phyloP scores from a whole-genome alignment of 2,113 vertebrate species.

The Heloderma charlesbogerti region DNA sequence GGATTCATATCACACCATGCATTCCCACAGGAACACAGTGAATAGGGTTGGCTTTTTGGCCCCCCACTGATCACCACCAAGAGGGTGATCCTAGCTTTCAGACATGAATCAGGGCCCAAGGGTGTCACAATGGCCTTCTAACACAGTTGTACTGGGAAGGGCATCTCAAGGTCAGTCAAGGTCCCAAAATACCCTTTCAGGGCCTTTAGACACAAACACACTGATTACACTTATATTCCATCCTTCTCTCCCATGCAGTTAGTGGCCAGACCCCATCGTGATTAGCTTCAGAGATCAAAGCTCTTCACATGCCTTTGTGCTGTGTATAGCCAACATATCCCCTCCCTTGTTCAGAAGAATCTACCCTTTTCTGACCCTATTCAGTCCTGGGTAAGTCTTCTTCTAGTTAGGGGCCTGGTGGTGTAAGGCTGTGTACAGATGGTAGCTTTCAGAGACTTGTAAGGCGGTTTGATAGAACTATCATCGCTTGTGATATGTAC shows the following conservation, averaged over 20 bases:
- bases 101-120: too few relatives aligned
- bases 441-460: neutral
- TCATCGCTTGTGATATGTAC: accelerated
- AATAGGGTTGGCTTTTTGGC: constrained; percentile 67
- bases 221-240: neutral
- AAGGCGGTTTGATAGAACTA: neutral
- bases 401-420: too few relatives aligned
- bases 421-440: neutral
- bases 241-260: neutral
- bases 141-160: neutral
- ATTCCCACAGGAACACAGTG: too few relatives aligned
- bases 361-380: neutral
- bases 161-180: constrained; percentile 10
- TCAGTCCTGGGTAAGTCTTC: neutral
- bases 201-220: neutral
- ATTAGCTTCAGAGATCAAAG: neutral
- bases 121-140: too few relatives aligned
- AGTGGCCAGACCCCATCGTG: too few relatives aligned
- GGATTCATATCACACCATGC: neutral
- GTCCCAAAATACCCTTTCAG: neutral
- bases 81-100: neutral
- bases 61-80: neutral
- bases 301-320: neutral
- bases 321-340: neutral
- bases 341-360: neutral